Percentiles rank a stretch among this genome's conserved stretches.
Conservation (phyloP, 2,797 vertebrate genomes). For the Gouania willdenowi region DNA sequence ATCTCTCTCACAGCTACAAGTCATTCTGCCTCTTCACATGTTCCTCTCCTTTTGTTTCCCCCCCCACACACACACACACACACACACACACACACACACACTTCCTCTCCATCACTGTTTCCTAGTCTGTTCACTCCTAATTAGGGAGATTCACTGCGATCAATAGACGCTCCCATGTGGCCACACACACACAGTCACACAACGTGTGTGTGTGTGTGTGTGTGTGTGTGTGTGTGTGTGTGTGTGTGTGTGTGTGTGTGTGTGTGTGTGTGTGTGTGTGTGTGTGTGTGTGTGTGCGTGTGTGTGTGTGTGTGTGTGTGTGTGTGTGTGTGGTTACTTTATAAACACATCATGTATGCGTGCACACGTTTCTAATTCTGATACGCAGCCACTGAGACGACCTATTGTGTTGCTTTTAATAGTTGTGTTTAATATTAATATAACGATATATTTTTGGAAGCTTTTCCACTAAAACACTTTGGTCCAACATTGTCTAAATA, state of each 20-base stretch:
- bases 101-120: slow-evolving; percentile 5
- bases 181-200: no score
- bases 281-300: slow-evolving; percentile 19
- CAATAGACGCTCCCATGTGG: slow-evolving; percentile 60
- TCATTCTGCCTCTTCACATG: slow-evolving; percentile 28
- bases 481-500: no score
- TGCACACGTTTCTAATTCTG: slow-evolving; percentile 13
- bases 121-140: slow-evolving; percentile 52
- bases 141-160: slow-evolving; percentile 72
- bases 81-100: no score
- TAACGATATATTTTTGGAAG: no score
- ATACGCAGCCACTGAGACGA: no score
- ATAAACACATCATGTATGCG: slow-evolving; percentile 12
- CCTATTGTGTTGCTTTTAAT: no score
- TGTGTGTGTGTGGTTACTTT: slow-evolving; percentile 11
- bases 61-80: no score
- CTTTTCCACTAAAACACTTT: no score
- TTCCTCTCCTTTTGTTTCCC: background rate
- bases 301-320: slow-evolving; percentile 24
- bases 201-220: no score
- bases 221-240: slow-evolving; percentile 26
- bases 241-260: slow-evolving; percentile 13
- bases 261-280: slow-evolving; percentile 29
- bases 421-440: no score
- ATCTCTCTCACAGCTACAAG: slow-evolving; percentile 34